phyloP scores from a whole-genome alignment of 2,797 vertebrate species.

The Diplodus puntazzo region DNA sequence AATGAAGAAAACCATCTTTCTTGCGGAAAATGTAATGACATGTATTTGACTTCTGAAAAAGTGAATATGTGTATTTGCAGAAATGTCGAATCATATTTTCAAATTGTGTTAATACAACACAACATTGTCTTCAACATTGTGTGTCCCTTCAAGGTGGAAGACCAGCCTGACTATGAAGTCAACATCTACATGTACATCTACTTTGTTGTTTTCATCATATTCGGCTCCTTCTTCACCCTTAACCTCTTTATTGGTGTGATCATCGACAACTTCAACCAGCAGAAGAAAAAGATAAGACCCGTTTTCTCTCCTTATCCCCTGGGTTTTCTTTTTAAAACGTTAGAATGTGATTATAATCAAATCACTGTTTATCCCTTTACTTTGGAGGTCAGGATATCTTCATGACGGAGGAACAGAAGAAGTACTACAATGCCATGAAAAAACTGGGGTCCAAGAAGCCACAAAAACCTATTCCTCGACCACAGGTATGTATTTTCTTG shows the following conservation, averaged over 20 bases:
- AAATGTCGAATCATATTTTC: not conserved
- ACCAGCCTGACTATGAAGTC: constrained; percentile 95
- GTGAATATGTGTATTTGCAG: not conserved
- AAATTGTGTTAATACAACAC: not conserved
- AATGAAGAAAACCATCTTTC: too few species aligned
- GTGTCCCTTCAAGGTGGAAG: constrained; percentile 83
- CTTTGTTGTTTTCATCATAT: constrained; percentile 99
- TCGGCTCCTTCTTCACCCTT: constrained; percentile 98
- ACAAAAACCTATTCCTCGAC: constrained; percentile 97
- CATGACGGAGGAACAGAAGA: constrained; percentile 99
- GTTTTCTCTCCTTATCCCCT: constrained; percentile 8
- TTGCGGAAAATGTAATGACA: too few species aligned
- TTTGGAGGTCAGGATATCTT: constrained; percentile 99
- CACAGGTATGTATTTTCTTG: constrained; percentile 85
- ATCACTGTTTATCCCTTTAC: constrained; percentile 87
- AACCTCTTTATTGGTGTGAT: constrained; percentile 99
- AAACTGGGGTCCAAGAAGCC: constrained; percentile 99
- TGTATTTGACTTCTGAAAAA: too few species aligned
- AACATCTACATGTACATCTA: constrained; percentile 99
- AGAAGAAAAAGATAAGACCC: constrained; percentile 99
- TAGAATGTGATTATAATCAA: constrained; percentile 86
- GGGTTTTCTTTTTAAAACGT: not conserved
- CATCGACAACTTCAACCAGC: constrained; percentile 99
- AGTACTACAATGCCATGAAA: constrained; percentile 99
- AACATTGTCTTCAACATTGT: constrained; percentile 19